Percentiles rank a stretch among this genome's conserved stretches.
Conservation (phyloP, 2,888 invertebrate genomes). For the Phrixothrix hirtus region DNA sequence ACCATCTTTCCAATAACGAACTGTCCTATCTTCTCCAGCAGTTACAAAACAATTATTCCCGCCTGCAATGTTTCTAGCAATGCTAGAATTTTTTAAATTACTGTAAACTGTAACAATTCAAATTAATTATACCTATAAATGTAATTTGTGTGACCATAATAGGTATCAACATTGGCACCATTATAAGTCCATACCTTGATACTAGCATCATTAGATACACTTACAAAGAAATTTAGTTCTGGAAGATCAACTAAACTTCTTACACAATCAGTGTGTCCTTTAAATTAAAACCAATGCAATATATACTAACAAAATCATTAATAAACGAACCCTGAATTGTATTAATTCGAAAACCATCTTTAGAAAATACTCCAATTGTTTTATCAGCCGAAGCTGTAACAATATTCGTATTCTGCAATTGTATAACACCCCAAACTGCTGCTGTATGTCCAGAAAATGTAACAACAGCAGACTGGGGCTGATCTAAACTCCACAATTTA, state of each 20-base stretch:
- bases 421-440: conserved; percentile 83
- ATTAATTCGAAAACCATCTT: conserved; percentile 67
- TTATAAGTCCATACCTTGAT: conserved; percentile 81
- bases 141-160: conserved; percentile 85
- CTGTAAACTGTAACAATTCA: background rate
- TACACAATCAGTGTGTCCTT: conserved; percentile 92
- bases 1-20: conserved; percentile 77
- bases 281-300: too few relatives aligned
- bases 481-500: conserved; percentile 74
- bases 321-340: conserved; percentile 64
- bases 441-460: conserved; percentile 74
- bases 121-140: conserved; percentile 64
- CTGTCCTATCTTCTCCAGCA: conserved; percentile 85
- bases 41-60: conserved; percentile 72
- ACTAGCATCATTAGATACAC: conserved; percentile 90
- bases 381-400: conserved; percentile 94
- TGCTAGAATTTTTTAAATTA: conserved; percentile 49
- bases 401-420: conserved; percentile 61
- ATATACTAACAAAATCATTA: conserved; percentile 17
- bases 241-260: conserved; percentile 72
- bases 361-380: conserved; percentile 81
- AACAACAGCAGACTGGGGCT: conserved; percentile 57
- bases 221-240: conserved; percentile 75
- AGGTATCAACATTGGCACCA: conserved; percentile 76
- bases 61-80: conserved; percentile 61